Evolutionary conservation across 2,888 invertebrate genomes (phyloP).

Genomic region (Phlogophora meticulosa): DNA sequence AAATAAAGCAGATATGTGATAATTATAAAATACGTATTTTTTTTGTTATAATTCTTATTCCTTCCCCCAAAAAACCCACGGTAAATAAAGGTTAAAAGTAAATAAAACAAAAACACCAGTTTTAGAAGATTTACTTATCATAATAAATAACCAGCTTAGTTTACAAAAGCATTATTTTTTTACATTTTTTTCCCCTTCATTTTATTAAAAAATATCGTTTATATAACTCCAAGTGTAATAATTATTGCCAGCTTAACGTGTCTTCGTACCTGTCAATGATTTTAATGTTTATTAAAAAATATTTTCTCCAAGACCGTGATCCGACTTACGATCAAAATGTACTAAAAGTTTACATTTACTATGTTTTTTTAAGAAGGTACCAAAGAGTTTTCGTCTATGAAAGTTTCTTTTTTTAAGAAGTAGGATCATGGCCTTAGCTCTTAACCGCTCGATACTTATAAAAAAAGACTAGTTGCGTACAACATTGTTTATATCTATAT

Average conservation of each 20-base stretch:
- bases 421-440: conserved; percentile 24
- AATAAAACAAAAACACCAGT: conserved; percentile 77
- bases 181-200: conserved; percentile 76
- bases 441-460: conserved; percentile 55
- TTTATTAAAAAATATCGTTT: conserved; percentile 77
- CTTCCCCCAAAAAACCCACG: not conserved
- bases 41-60: not conserved
- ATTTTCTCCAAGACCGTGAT: conserved; percentile 28
- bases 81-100: conserved; percentile 9
- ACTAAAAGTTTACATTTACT: conserved; percentile 10
- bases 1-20: no score
- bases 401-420: not conserved
- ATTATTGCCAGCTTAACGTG: conserved; percentile 69
- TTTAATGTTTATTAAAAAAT: conserved; percentile 54
- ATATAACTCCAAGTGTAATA: conserved; percentile 67
- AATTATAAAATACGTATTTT: conserved; percentile 22
- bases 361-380: conserved; percentile 17
- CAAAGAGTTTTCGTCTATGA: conserved; percentile 5
- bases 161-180: conserved; percentile 84
- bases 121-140: conserved; percentile 88
- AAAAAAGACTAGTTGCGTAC: conserved; percentile 80
- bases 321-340: conserved; percentile 15
- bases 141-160: conserved; percentile 89
- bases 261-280: conserved; percentile 38
- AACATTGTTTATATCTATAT: conserved; percentile 71